Base-by-base conservation (phyloP, 2,113 vertebrate species). In the Erythrocebus patas region DNA sequence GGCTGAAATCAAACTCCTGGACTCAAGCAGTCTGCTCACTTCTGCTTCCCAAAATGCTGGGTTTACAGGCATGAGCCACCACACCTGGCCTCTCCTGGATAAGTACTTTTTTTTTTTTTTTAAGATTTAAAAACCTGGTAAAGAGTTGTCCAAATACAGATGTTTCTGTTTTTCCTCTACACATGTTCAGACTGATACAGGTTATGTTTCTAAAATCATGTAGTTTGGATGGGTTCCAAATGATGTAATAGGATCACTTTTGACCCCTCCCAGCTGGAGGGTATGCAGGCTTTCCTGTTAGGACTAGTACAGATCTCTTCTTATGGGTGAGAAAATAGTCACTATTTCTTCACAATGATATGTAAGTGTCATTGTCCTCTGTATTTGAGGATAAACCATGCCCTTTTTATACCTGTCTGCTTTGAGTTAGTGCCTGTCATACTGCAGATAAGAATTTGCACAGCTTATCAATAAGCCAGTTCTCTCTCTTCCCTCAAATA, bases 191-290 rank as follows among this genome's bases (percentile, higher is more conserved):
- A 97, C 96, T 93, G 93, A 93, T 97, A 81, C 0, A 97, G 86
- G 45, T 80, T 98, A 66, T 96, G 94, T 98, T 98, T 98, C 81
- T 75, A 22, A 97, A 91, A 93, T 96, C 68, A 87, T 88, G 18
- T 84, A 90, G 45, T 95, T 98, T 98, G 98, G 94, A 96, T 95
- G 52, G 91, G 88, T 78, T 97, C 98, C 95, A 98, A 73, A 70
- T 98, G 97, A 98, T 98, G 96, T 97, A 97, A 98, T 93, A 95
- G 78, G 90, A 96, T 98, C 95, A 57, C 92, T 94, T 97, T 98
- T 92, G 98, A 96, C 95, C 76, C 95, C 97, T 98, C 96, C 82
- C 96, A 96, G 95, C 57, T 45, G 82, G 72, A 94, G 91, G 50
- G 50, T 88, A 1, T 82, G 93, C 3, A 52, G 45, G 97, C 95